A percentile compares a stretch with the other conserved stretches of the same genome.
Conservation (phyloP, 2,797 vertebrate genomes). For the Miichthys miiuy region DNA sequence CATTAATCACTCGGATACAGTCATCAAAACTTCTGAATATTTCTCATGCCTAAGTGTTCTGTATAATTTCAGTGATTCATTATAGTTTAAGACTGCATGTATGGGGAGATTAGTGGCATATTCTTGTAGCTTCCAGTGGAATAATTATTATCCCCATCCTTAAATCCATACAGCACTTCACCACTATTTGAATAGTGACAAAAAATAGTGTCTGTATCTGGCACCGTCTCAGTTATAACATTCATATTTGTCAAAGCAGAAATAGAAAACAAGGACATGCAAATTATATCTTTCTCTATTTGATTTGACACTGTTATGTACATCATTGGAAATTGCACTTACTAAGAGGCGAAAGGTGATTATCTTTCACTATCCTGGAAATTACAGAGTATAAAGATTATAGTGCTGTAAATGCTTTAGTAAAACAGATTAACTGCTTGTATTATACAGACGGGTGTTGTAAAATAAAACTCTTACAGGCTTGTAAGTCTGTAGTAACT, state of each 20-base stretch:
- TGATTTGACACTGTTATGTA: slow-evolving; percentile 2
- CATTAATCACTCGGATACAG: slow-evolving; percentile 31
- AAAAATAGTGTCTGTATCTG: slow-evolving; percentile 18
- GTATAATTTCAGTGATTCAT: slow-evolving; percentile 44
- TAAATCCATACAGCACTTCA: slow-evolving; percentile 14
- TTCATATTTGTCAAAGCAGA: slow-evolving; percentile 28
- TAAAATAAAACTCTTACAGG: slow-evolving; percentile 60
- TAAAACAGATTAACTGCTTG: slow-evolving; percentile 48
- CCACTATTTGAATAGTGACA: slow-evolving; percentile 22
- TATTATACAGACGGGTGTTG: slow-evolving; percentile 38
- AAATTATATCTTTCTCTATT: slow-evolving; percentile 1
- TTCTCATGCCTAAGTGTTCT: slow-evolving; percentile 35
- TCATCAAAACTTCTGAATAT: slow-evolving; percentile 46
- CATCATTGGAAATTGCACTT: slow-evolving; percentile 14
- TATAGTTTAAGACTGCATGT: slow-evolving; percentile 15
- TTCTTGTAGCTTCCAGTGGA: slow-evolving; percentile 4
- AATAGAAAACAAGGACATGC: not conserved
- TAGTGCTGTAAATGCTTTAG: slow-evolving; percentile 37
- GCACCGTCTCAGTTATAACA: slow-evolving; percentile 13
- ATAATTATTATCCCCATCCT: slow-evolving; percentile 22
- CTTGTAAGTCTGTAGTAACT: slow-evolving; percentile 35
- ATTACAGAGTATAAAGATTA: slow-evolving; percentile 32
- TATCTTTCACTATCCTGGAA: slow-evolving; percentile 28
- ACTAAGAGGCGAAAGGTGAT: slow-evolving; percentile 20
- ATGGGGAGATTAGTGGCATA: slow-evolving; percentile 23